These are phyloP conservation scores for Metopolophium dirhodum DNA, from an alignment of 1,140 invertebrate genomes.

Conservation along the genomic window DNA sequence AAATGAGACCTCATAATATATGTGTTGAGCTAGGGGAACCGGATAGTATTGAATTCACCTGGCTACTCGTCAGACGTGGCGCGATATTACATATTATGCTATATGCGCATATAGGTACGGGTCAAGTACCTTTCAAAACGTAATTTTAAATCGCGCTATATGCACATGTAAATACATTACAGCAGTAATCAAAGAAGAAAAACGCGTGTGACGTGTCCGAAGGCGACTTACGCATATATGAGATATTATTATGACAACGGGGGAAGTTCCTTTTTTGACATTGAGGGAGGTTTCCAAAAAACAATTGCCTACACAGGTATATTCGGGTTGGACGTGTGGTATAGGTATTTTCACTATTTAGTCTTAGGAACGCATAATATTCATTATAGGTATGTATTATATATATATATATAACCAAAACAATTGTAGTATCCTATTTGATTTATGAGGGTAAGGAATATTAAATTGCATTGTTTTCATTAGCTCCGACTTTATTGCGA, in stretches of 20 bases:
- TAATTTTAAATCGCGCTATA: not conserved
- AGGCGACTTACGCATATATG: not conserved
- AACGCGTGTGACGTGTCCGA: not conserved
- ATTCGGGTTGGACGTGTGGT: not conserved
- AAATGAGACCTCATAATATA: conserved; percentile 40
- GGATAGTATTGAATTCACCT: conserved; percentile 39
- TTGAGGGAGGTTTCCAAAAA: not conserved
- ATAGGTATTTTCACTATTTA: not conserved
- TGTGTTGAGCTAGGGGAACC: conserved; percentile 7
- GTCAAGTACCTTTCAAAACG: conserved; percentile 39
- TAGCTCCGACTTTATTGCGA: not conserved
- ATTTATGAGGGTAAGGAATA: not conserved
- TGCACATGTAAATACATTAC: not conserved
- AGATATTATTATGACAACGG: not conserved
- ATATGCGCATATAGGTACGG: not conserved
- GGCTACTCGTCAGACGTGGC: conserved; percentile 2
- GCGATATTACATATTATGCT: not conserved
- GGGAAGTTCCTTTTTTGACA: not conserved
- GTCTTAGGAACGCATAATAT: not conserved
- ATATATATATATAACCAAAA: not conserved
- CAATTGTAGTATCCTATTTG: not conserved
- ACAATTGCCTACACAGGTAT: not conserved
- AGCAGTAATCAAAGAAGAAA: not conserved
- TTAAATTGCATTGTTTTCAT: not conserved
- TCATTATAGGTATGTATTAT: not conserved